These are phyloP conservation scores for Hylaeus volcanicus DNA, from an alignment of 1,140 invertebrate genomes.

Conservation along the genomic window DNA sequence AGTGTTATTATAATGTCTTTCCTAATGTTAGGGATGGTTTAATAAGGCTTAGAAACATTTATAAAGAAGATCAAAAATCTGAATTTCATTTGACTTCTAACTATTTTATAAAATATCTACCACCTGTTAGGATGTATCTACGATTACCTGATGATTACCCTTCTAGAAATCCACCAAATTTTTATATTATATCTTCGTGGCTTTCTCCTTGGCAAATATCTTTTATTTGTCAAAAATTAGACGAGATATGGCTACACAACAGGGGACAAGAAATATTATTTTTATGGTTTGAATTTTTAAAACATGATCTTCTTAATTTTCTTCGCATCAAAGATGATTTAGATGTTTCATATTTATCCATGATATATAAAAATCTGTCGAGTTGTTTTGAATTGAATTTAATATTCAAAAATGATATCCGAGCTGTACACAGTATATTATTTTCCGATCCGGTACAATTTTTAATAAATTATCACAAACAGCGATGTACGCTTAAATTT, in stretches of 20 bases:
- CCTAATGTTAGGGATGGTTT: background rate
- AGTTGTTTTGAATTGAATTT: conserved; percentile 26
- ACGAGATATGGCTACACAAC: conserved; percentile 81
- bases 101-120: conserved; percentile 47
- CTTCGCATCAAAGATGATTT: conserved; percentile 47
- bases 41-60: conserved; percentile 2
- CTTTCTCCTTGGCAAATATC: conserved; percentile 61
- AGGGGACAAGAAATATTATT: conserved; percentile 79
- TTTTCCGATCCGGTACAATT: conserved; percentile 41
- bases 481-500: conserved; percentile 38
- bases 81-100: background rate
- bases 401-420: conserved; percentile 29
- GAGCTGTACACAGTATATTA: conserved; percentile 46
- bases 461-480: conserved; percentile 39
- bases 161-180: conserved; percentile 45
- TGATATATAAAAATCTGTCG: conserved; percentile 5
- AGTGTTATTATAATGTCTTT: conserved; percentile 40
- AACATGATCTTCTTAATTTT: conserved; percentile 78
- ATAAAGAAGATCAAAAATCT: background rate
- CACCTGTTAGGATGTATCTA: conserved; percentile 48
- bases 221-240: conserved; percentile 59
- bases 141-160: conserved; percentile 56
- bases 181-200: conserved; percentile 46
- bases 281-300: conserved; percentile 81
- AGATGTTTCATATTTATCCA: conserved; percentile 56